A percentile compares a stretch with the other conserved stretches of the same genome.
These are phyloP conservation scores for Harpagoxenus sublaevis DNA, from an alignment of 2,888 invertebrate species.

Conservation along the genomic window DNA sequence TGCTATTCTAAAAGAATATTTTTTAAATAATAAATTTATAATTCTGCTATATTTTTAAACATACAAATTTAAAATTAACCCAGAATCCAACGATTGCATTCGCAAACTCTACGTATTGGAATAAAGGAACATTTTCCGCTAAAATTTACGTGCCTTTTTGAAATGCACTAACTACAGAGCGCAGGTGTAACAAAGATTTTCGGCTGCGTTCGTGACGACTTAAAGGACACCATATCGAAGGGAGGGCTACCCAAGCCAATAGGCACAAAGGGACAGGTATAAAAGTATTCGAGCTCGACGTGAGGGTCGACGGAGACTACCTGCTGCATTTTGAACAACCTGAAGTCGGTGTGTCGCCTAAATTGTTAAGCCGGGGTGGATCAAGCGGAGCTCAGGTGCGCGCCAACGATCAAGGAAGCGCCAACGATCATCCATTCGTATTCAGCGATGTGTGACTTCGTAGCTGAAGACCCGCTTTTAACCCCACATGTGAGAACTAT, in stretches of 20 bases:
- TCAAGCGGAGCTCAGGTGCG: conserved; percentile 60
- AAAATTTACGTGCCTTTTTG: background rate
- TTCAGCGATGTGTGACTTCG: conserved; percentile 61
- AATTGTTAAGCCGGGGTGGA: conserved; percentile 41
- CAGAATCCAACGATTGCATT: background rate
- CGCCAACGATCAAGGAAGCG: conserved; percentile 27
- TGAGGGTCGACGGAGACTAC: conserved; percentile 60
- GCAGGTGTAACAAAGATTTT: conserved; percentile 63
- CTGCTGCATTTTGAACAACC: conserved; percentile 55
- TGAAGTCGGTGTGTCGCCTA: conserved; percentile 21
- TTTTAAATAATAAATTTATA: background rate
- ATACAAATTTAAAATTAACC: background rate
- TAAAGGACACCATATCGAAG: conserved; percentile 1
- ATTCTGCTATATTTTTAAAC: background rate
- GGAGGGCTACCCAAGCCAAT: conserved; percentile 48
- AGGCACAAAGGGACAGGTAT: conserved; percentile 66
- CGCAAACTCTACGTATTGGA: background rate
- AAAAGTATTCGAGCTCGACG: conserved; percentile 33
- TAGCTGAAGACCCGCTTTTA: conserved; percentile 33
- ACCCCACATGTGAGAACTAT: conserved; percentile 36
- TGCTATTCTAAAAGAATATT: background rate
- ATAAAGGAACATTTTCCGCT: background rate
- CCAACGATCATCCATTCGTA: conserved; percentile 50
- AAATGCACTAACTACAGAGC: background rate
- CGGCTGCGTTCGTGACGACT: conserved; percentile 19